Evolutionary conservation across 2,888 invertebrate species (phyloP).

Genomic region (Cheilosia vulpina): DNA sequence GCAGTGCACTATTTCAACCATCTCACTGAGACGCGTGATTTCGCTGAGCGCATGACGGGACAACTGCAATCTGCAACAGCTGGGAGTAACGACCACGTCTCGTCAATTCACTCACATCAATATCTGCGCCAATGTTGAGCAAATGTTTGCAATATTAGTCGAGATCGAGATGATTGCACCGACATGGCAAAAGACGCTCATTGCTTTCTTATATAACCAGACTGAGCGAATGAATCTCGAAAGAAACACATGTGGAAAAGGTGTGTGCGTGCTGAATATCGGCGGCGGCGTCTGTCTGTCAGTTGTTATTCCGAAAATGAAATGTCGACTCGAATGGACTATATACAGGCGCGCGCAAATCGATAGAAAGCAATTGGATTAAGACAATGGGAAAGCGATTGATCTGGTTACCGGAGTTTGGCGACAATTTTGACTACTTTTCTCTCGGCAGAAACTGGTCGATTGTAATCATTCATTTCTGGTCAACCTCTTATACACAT

Average conservation of each 20-base stretch:
- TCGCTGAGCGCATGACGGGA: constrained; percentile 9
- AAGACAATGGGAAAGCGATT: too few species aligned
- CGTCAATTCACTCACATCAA: constrained; percentile 18
- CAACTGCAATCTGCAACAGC: neutral
- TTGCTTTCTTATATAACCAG: constrained; percentile 56
- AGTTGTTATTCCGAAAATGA: too few species aligned
- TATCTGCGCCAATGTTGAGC: constrained; percentile 26
- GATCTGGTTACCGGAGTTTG: too few species aligned
- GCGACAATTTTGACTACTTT: too few species aligned
- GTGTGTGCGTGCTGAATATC: neutral
- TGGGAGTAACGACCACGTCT: constrained; percentile 57
- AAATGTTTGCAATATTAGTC: constrained; percentile 29
- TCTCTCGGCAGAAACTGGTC: too few species aligned
- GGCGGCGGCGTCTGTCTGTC: neutral
- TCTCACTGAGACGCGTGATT: constrained; percentile 29
- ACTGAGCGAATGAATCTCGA: neutral
- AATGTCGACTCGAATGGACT: too few species aligned
- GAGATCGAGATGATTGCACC: constrained; percentile 33
- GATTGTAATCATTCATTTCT: too few species aligned
- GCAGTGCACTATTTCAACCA: constrained; percentile 28
- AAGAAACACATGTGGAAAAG: neutral
- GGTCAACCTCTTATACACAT: too few species aligned
- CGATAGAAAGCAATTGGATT: too few species aligned
- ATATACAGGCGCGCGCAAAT: too few species aligned
- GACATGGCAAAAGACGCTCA: neutral